Evolutionary conservation across 2,888 invertebrate genomes (phyloP), one percentile per base, ranked within the genome.

Genomic region (Tiphia femorata): DNA sequence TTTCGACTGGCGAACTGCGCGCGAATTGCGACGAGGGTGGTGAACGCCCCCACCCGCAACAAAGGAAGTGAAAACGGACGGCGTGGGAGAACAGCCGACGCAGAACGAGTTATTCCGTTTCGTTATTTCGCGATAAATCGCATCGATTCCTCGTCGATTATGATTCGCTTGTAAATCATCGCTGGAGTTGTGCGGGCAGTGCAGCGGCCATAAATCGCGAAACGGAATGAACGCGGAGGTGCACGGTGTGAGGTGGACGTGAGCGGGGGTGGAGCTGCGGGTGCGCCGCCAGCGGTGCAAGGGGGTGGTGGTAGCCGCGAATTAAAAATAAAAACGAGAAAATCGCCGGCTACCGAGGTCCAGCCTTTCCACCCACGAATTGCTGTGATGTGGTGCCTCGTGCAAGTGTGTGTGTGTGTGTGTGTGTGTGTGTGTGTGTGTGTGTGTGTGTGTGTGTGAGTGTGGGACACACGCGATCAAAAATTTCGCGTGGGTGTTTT

Each of bases 61-160:
- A 37, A 12, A 37, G 10, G 5, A 6, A 17, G 37, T 1, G 37
- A 17, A 10, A 10, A 35, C 16, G 17, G 16, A 10, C 14, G 35
- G 35, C 7, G 14, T 35, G 6, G 17, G 17, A 35, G 16, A 37
- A 37, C n/a, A 37, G 10, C 3, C 20, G 16, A n/a, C 19, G 19
- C 14, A 38, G 10, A 19, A 23, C 49, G 53, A 49, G 58, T 58
- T 54, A 54, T 54, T 57, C 40, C 47, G 33, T 57, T 53, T 44
- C 53, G 64, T 66, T 78, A 75, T 76, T 73, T 73, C 69, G 70
- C 73, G 72, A 76, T 74, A 73, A 77, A 78, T 78, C 72, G 73
- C 20, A 56, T 70, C 73, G 73, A 77, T 77, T 75, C 69, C 70
- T 74, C 75, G 56, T 73, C 73, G 73, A 73, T 75, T 73, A 75